phyloP scores from a whole-genome alignment of 2,113 vertebrate genomes.

The Microtus montanus region DNA sequence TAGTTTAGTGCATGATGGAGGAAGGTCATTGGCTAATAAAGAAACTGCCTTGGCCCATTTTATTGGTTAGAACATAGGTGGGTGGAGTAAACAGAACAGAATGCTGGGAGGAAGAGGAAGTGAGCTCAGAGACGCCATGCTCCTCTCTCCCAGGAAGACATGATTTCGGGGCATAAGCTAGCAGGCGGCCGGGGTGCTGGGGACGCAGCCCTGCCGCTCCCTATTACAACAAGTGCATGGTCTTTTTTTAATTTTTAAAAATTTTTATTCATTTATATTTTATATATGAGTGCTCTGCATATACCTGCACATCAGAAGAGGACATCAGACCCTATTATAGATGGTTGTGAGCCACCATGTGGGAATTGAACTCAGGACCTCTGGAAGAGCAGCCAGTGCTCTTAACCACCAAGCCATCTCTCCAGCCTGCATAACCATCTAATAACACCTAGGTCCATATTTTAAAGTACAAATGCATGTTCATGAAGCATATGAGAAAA shows the following conservation, averaged over 20 bases:
- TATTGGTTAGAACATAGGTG: too few relatives aligned
- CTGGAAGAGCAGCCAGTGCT: neutral
- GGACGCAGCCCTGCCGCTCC: too few relatives aligned
- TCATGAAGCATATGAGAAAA: conserved; percentile 36
- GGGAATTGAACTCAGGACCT: neutral
- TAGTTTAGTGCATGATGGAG: conserved; percentile 11
- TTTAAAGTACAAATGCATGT: conserved; percentile 56
- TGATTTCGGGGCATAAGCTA: too few relatives aligned
- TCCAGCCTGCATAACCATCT: neutral
- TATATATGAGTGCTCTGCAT: neutral
- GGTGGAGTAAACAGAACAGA: too few relatives aligned
- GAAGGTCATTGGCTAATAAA: too few relatives aligned
- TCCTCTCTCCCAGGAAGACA: too few relatives aligned
- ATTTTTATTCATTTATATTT: neutral
- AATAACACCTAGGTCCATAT: conserved; percentile 52
- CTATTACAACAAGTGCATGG: neutral
- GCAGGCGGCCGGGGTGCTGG: too few relatives aligned
- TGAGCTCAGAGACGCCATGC: too few relatives aligned
- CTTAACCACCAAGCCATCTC: neutral
- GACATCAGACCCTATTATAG: neutral
- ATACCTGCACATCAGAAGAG: neutral
- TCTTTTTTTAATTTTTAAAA: neutral
- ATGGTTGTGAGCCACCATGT: neutral
- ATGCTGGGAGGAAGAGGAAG: too few relatives aligned
- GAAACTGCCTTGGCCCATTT: too few relatives aligned